Conservation (phyloP, 2,797 vertebrate genomes). For the Parauchenoglanis punctatus region DNA sequence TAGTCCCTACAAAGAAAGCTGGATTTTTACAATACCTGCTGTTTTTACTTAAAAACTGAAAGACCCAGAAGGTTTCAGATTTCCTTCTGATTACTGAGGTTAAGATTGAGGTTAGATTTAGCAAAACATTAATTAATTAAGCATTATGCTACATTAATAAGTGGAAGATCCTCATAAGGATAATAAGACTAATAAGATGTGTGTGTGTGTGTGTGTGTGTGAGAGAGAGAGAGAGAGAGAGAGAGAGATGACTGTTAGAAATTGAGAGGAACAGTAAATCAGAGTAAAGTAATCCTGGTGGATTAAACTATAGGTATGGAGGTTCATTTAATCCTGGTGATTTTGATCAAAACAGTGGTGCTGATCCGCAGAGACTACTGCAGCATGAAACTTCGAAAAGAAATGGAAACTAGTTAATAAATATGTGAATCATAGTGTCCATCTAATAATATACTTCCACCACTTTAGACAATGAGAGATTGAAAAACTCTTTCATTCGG, state of each 20-base stretch:
- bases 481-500: slow-evolving; percentile 22
- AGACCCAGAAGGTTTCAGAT: neutral
- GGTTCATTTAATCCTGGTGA: slow-evolving; percentile 6
- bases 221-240: neutral
- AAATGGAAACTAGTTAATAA: neutral
- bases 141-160: neutral
- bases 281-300: slow-evolving; percentile 29
- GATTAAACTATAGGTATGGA: slow-evolving; percentile 15
- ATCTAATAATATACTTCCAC: slow-evolving; percentile 23
- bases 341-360: neutral
- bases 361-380: slow-evolving; percentile 1
- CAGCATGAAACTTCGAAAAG: slow-evolving; percentile 5
- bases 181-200: neutral
- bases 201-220: neutral
- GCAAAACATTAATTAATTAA: neutral
- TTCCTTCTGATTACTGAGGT: neutral
- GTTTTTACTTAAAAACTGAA: neutral
- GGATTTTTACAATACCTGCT: neutral
- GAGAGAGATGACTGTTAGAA: slow-evolving; percentile 15
- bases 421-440: slow-evolving; percentile 9
- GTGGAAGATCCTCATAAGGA: neutral
- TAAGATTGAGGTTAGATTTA: neutral
- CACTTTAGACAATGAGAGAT: slow-evolving; percentile 5
- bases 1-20: neutral
- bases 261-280: slow-evolving; percentile 16